phyloP scores from a whole-genome alignment of 2,113 vertebrate species.

The Pogonocichla stellata region DNA sequence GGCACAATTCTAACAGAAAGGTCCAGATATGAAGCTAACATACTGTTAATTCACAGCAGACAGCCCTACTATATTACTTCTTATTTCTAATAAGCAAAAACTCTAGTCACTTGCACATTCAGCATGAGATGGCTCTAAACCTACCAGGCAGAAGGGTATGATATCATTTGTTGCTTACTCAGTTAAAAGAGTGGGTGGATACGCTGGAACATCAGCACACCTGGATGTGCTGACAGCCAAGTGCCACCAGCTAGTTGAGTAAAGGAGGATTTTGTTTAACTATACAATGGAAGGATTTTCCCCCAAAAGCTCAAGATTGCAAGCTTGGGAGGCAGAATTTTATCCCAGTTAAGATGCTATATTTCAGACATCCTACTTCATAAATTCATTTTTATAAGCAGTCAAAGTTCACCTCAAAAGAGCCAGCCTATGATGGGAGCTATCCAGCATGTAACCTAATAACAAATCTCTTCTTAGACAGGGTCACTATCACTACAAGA shows the following conservation, averaged over 20 bases:
- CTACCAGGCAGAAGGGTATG: not conserved
- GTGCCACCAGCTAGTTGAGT: not conserved
- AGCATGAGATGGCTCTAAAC: not conserved
- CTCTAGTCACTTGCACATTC: not conserved
- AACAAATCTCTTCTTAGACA: not conserved
- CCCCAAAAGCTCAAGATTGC: not conserved
- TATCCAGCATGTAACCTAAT: not conserved
- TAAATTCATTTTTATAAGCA: not conserved
- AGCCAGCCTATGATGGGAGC: not conserved
- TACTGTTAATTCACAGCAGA: not conserved
- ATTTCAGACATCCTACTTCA: not conserved
- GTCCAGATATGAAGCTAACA: not conserved
- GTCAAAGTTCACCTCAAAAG: not conserved
- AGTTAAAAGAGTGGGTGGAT: slow-evolving; percentile 8
- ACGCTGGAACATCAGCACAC: slow-evolving; percentile 22
- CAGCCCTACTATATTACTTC: not conserved
- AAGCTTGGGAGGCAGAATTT: not conserved
- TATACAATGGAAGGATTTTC: not conserved
- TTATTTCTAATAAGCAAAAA: not conserved
- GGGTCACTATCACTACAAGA: not conserved
- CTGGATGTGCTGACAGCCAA: slow-evolving; percentile 16
- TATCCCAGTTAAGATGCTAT: not conserved
- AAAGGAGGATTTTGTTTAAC: not conserved
- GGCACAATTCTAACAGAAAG: not conserved
- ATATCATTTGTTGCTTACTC: slow-evolving; percentile 17